These are phyloP conservation scores for Drosophila lacertosa DNA, from an alignment of 1,140 invertebrate genomes.

Conservation along the genomic window DNA sequence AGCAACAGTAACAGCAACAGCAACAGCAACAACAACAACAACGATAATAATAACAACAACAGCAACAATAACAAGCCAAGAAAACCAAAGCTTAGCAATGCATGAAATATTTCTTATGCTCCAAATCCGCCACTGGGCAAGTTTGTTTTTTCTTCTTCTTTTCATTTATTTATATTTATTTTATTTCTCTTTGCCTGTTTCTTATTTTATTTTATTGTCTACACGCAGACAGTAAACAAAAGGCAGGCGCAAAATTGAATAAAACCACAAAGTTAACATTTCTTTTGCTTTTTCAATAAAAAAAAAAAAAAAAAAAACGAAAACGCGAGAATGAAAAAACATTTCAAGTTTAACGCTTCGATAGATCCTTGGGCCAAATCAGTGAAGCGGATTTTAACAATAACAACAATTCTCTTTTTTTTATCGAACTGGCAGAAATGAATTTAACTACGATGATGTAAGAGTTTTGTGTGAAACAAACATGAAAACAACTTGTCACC, in stretches of 20 bases:
- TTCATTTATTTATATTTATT: constrained; percentile 9
- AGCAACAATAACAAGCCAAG: constrained; percentile 10
- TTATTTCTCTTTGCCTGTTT: constrained; percentile 21
- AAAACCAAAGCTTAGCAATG: constrained; percentile 45
- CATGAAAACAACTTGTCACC: constrained; percentile 1
- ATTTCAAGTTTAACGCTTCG: not conserved
- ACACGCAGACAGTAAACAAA: constrained; percentile 31
- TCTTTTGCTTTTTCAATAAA: not conserved
- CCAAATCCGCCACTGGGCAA: constrained; percentile 68
- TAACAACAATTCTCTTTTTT: not conserved
- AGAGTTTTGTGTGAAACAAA: constrained; percentile 9
- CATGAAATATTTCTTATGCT: constrained; percentile 77
- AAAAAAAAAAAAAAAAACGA: not conserved
- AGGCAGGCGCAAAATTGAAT: constrained; percentile 7
- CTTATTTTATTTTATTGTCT: constrained; percentile 30
- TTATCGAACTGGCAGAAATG: not conserved
- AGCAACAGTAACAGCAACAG: constrained; percentile 35
- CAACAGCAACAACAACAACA: constrained; percentile 51
- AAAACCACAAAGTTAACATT: constrained; percentile 16
- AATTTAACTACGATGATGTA: constrained; percentile 4
- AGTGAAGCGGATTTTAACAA: not conserved
- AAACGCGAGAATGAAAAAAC: not conserved
- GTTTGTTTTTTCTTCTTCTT: too few relatives aligned
- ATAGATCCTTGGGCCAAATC: not conserved
- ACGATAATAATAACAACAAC: constrained; percentile 40